A percentile compares a stretch with the other conserved stretches of the same genome.
Evolutionary conservation across 2,797 vertebrate species (phyloP).

Genomic region (Falco cherrug): DNA sequence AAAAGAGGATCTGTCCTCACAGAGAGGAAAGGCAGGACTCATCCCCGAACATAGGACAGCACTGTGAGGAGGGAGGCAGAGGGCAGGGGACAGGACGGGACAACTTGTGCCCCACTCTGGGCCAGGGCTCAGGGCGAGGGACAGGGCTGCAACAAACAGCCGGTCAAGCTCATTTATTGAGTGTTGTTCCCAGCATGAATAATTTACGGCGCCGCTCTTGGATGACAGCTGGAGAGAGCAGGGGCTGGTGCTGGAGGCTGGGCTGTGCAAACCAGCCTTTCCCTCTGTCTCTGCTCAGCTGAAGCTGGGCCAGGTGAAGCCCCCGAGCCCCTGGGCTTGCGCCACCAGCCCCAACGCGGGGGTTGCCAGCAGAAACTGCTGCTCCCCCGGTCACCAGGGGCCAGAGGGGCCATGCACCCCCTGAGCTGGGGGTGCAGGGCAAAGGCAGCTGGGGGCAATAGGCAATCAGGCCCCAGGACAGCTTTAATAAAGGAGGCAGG

Average conservation of each 20-base stretch:
- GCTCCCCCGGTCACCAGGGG: not conserved
- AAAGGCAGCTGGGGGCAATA: not conserved
- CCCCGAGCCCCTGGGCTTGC: not conserved
- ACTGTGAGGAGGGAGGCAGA: not conserved
- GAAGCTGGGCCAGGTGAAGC: not conserved
- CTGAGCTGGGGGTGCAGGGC: fast-evolving
- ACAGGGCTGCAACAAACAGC: not conserved
- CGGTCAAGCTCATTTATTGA: not conserved
- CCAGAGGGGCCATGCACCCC: not conserved
- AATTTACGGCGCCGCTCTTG: not conserved
- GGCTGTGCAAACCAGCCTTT: not conserved
- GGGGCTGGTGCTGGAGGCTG: not conserved
- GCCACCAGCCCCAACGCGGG: not conserved
- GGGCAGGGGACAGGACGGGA: not conserved
- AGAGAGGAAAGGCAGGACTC: not conserved
- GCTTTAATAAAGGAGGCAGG: not conserved
- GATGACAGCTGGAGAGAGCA: not conserved
- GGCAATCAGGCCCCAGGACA: not conserved
- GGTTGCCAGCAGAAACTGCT: not conserved
- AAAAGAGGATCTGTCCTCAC: not conserved
- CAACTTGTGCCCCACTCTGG: fast-evolving
- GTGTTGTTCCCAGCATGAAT: not conserved
- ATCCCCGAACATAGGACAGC: fast-evolving
- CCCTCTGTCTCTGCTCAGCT: not conserved
- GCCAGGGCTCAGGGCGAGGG: not conserved